These are phyloP conservation scores for Cephalopholis sonnerati DNA, from an alignment of 2,113 vertebrate genomes.

Conservation along the genomic window DNA sequence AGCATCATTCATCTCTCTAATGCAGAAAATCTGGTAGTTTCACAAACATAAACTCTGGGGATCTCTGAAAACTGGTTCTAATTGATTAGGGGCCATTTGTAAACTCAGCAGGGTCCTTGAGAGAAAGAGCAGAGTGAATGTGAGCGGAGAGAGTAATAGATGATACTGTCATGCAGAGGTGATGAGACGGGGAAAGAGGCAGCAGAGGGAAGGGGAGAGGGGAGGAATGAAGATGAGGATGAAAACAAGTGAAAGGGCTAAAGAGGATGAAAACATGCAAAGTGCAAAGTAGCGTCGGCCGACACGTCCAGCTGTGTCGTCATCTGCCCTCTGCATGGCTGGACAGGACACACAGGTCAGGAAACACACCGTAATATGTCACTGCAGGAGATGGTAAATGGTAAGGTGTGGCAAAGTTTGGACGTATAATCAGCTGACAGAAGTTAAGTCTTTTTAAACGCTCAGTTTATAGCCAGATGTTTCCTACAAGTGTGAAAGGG, in stretches of 20 bases:
- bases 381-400: not conserved
- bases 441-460: not conserved
- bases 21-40: conserved; percentile 1
- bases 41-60: conserved; percentile 49
- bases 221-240: conserved; percentile 20
- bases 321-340: not conserved
- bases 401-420: not conserved
- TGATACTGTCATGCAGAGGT: conserved; percentile 33
- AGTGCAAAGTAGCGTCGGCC: not conserved
- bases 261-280: not conserved
- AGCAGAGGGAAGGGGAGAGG: conserved; percentile 6
- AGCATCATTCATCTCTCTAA: not conserved
- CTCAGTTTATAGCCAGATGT: not conserved
- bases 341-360: not conserved
- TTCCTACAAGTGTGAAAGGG: not conserved
- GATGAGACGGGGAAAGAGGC: conserved; percentile 19
- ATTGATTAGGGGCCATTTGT: conserved; percentile 63
- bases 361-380: not conserved
- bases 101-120: conserved; percentile 58
- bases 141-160: conserved; percentile 42
- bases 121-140: conserved; percentile 30
- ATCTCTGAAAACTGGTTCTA: conserved; percentile 45
- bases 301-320: not conserved
- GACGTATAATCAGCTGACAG: not conserved
- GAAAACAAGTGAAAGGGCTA: not conserved